These are phyloP conservation scores for Thelaira solivaga DNA, from an alignment of 2,888 invertebrate genomes.

Conservation along the genomic window DNA sequence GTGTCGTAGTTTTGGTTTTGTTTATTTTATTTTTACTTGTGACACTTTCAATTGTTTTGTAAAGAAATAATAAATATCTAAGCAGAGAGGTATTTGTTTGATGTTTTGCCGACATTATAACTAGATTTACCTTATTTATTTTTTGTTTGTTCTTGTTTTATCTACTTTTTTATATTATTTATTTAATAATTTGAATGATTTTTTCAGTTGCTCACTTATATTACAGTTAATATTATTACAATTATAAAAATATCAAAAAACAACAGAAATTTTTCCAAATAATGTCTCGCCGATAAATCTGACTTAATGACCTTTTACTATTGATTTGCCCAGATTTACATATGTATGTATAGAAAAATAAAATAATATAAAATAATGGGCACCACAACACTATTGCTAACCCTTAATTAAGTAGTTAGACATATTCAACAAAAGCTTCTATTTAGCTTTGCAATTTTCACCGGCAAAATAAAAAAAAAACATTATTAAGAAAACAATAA, in stretches of 20 bases:
- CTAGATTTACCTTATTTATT: conserved; percentile 42
- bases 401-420: conserved; percentile 28
- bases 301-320: no score
- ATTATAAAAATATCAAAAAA: neutral
- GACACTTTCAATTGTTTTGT: conserved; percentile 65
- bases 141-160: conserved; percentile 28
- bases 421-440: conserved; percentile 28
- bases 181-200: conserved; percentile 51
- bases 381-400: neutral
- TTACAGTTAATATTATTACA: no score
- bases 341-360: no score
- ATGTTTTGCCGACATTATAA: conserved; percentile 56
- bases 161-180: conserved; percentile 40
- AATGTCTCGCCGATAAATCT: no score
- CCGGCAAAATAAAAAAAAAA: conserved; percentile 14
- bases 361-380: neutral
- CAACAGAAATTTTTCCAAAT: no score
- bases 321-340: no score
- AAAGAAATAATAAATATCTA: conserved; percentile 63
- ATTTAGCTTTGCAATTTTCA: conserved; percentile 13
- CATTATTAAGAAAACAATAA: conserved; percentile 37
- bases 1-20: neutral
- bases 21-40: conserved; percentile 48
- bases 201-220: conserved; percentile 40
- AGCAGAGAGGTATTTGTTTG: conserved; percentile 51